Evolutionary conservation across 53 echinoderm and acorn worm species (phyloP).

Genomic region (Arbacia lixula): DNA sequence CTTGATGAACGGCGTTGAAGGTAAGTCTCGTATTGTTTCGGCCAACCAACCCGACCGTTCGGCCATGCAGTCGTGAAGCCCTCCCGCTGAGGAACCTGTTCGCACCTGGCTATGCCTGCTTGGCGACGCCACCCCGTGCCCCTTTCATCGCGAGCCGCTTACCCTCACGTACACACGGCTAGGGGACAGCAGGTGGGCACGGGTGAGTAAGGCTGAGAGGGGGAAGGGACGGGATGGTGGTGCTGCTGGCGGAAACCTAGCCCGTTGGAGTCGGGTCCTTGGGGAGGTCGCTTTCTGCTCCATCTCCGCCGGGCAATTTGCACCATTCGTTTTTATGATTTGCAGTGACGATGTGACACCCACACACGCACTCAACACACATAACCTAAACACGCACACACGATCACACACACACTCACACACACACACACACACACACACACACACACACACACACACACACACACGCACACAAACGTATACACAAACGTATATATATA

Average conservation of each 20-base stretch:
- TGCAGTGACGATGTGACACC: too few relatives aligned
- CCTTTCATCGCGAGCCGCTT: conserved; percentile 11
- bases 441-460: neutral
- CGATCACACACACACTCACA: too few relatives aligned
- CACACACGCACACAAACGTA: neutral
- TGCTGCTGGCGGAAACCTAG: neutral
- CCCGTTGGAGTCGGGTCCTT: neutral
- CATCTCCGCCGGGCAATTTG: neutral
- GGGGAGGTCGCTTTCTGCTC: neutral
- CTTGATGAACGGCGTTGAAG: too few relatives aligned
- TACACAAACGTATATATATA: neutral
- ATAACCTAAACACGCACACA: too few relatives aligned
- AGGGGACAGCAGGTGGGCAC: conserved; percentile 1
- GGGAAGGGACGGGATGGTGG: neutral
- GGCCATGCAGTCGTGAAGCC: too few relatives aligned
- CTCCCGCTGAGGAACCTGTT: conserved; percentile 34
- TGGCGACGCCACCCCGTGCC: neutral
- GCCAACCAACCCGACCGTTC: too few relatives aligned
- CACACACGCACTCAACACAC: neutral
- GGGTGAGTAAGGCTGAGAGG: neutral
- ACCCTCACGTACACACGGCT: conserved; percentile 6
- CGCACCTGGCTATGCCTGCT: conserved; percentile 44
- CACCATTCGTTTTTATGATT: neutral
- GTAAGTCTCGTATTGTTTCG: too few relatives aligned
- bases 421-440: neutral